Evolutionary conservation across 1,140 invertebrate genomes (phyloP).

Genomic region (Neotoxoptera formosana): DNA sequence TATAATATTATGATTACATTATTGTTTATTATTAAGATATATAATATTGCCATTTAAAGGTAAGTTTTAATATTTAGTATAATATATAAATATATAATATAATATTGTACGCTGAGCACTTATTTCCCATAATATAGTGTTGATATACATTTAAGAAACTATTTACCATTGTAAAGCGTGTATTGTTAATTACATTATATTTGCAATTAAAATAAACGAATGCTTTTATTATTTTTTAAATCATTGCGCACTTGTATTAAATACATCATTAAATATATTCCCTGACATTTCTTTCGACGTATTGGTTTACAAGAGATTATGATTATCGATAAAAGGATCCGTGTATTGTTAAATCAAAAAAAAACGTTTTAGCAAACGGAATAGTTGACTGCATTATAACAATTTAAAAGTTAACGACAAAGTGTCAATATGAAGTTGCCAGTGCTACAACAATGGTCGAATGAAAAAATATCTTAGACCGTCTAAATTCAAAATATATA

Average conservation of each 20-base stretch:
- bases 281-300: not conserved
- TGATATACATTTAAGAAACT: not conserved
- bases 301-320: not conserved
- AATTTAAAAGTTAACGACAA: not conserved
- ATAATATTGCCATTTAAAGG: constrained; percentile 49
- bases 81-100: constrained; percentile 12
- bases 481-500: too few relatives aligned
- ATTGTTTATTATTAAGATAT: constrained; percentile 42
- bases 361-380: not conserved
- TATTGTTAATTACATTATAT: not conserved
- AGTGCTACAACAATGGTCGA: too few relatives aligned
- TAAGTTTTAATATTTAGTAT: constrained; percentile 44
- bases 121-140: constrained; percentile 28
- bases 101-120: not conserved
- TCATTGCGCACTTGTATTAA: not conserved
- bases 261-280: not conserved
- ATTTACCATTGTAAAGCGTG: not conserved
- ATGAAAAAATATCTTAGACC: not conserved
- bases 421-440: not conserved
- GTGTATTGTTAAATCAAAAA: not conserved
- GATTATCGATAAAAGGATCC: not conserved
- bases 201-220: constrained; percentile 17
- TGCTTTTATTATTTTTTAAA: constrained; percentile 23
- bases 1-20: not conserved
- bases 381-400: not conserved